A percentile compares a stretch with the other conserved stretches of the same genome.
Conservation (phyloP, 2,888 invertebrate genomes). For the Tetropium fuscum region DNA sequence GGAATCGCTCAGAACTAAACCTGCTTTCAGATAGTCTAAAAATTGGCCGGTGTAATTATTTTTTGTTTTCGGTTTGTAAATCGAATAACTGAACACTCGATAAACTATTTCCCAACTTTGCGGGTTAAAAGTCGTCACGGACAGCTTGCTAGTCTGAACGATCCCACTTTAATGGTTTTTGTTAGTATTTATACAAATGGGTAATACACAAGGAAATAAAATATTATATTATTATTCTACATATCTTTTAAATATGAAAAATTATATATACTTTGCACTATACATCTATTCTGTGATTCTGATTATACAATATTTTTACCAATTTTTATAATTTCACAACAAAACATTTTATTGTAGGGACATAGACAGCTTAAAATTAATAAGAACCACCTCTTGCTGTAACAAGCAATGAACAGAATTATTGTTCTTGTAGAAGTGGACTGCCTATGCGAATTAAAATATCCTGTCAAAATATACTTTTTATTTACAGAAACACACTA, state of each 20-base stretch:
- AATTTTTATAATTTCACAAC: slow-evolving; percentile 21
- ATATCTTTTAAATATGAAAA: slow-evolving; percentile 32
- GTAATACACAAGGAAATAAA: slow-evolving; percentile 21
- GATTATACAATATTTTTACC: slow-evolving; percentile 44
- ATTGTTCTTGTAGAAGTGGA: too few species aligned
- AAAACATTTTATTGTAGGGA: background rate
- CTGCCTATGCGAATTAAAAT: too few species aligned
- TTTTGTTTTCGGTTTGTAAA: too few species aligned
- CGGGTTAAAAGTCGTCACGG: too few species aligned
- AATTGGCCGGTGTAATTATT: too few species aligned
- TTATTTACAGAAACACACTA: slow-evolving; percentile 37
- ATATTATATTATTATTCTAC: slow-evolving; percentile 27
- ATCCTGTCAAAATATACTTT: slow-evolving; percentile 25
- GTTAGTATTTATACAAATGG: slow-evolving; percentile 26
- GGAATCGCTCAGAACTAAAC: slow-evolving; percentile 5
- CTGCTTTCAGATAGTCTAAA: background rate
- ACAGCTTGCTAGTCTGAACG: slow-evolving; percentile 2
- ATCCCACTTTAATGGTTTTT: slow-evolving; percentile 6
- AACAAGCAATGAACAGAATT: too few species aligned
- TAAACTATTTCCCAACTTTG: too few species aligned
- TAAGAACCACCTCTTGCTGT: too few species aligned
- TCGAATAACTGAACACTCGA: too few species aligned
- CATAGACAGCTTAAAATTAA: background rate
- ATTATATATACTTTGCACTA: slow-evolving; percentile 48
- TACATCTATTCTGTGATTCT: slow-evolving; percentile 40